phyloP scores from a whole-genome alignment of 1,140 invertebrate genomes.

The Neodiprion virginianus region DNA sequence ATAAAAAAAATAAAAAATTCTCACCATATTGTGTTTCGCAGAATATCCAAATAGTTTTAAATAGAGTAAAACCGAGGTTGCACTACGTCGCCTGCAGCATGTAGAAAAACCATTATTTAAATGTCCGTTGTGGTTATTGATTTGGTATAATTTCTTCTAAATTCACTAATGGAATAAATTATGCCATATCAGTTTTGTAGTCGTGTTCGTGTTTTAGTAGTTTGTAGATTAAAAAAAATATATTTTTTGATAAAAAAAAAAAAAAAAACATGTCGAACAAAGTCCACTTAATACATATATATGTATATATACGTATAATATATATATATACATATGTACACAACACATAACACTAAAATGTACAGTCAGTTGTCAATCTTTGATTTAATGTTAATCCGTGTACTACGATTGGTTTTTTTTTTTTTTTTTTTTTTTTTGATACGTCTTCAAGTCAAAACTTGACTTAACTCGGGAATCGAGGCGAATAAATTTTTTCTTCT shows the following conservation, averaged over 20 bases:
- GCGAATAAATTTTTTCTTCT: no score
- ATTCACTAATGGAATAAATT: background rate
- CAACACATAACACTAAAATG: conserved; percentile 25
- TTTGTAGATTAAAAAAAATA: conserved; percentile 37
- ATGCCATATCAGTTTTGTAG: conserved; percentile 38
- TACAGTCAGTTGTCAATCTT: background rate
- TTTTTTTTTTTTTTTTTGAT: no score
- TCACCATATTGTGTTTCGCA: background rate
- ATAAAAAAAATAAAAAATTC: background rate
- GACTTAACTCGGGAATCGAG: no score
- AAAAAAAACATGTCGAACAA: conserved; percentile 28
- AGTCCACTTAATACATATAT: conserved; percentile 24
- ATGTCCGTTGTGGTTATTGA: conserved; percentile 39
- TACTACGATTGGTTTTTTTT: no score
- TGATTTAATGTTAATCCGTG: no score
- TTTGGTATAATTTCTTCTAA: background rate
- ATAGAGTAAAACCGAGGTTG: conserved; percentile 37
- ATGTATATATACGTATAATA: conserved; percentile 19
- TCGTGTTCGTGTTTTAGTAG: conserved; percentile 51
- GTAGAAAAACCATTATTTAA: conserved; percentile 46
- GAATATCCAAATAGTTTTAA: background rate
- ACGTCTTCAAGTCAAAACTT: no score
- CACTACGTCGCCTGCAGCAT: conserved; percentile 55
- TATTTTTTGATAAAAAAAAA: conserved; percentile 33
- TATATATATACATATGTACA: conserved; percentile 26